phyloP scores from a whole-genome alignment of 2,888 invertebrate species.

The Mythimna loreyi region DNA sequence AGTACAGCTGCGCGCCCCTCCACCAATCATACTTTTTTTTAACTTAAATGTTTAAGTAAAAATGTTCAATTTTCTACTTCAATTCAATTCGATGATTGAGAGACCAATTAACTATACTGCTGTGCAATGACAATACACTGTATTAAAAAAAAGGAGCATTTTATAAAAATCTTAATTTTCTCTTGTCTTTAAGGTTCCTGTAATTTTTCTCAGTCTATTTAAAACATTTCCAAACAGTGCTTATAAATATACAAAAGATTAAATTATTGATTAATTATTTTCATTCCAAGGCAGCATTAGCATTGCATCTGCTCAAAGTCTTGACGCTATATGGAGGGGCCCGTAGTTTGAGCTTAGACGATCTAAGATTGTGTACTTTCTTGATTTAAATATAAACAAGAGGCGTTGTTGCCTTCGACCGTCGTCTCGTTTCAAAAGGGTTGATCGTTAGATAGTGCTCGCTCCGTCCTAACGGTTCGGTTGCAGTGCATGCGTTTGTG shows the following conservation, averaged over 20 bases:
- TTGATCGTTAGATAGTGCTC: constrained; percentile 87
- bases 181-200: no score
- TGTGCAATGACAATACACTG: constrained; percentile 1
- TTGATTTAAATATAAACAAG: constrained; percentile 24
- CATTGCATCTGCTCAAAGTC: background rate
- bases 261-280: no score
- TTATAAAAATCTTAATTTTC: no score
- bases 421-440: constrained; percentile 89
- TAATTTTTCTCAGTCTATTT: no score
- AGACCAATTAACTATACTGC: background rate
- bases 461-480: constrained; percentile 81
- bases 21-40: background rate
- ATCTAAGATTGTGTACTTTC: constrained; percentile 5
- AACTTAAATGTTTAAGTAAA: no score
- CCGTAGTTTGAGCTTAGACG: constrained; percentile 3
- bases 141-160: background rate
- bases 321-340: constrained; percentile 4
- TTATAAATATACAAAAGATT: no score
- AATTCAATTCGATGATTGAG: background rate
- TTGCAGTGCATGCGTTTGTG: constrained; percentile 82
- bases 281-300: background rate
- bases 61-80: background rate
- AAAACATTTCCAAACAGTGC: background rate
- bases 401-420: constrained; percentile 67
- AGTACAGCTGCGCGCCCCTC: background rate